phyloP scores from a whole-genome alignment of 2,113 vertebrate genomes.

The Drymodes brunneopygia region DNA sequence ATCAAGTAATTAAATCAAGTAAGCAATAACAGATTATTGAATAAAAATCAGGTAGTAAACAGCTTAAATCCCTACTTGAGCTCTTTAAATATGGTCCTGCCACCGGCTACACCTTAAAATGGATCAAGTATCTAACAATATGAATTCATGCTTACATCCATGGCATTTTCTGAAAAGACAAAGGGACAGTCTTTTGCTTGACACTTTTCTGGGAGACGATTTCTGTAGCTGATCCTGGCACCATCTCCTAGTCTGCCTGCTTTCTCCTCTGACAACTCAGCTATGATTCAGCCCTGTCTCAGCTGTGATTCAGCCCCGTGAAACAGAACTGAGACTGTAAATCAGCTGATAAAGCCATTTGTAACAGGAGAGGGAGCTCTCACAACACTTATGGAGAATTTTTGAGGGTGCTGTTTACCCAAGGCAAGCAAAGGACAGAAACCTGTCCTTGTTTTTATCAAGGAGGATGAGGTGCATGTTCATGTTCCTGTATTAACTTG shows the following conservation, averaged over 20 bases:
- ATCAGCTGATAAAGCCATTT: background rate
- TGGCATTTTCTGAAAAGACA: background rate
- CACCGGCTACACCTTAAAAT: background rate
- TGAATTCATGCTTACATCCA: background rate
- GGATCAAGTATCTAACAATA: background rate
- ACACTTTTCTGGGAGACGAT: background rate
- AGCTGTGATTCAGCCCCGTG: background rate
- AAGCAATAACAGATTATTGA: background rate
- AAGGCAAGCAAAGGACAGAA: background rate
- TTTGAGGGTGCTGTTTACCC: background rate
- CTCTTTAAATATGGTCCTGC: background rate
- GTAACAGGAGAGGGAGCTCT: conserved; percentile 53
- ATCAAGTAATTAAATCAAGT: background rate
- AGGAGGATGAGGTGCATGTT: background rate
- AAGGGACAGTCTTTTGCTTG: background rate
- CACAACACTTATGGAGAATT: background rate
- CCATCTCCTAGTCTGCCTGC: background rate
- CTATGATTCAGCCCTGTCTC: background rate
- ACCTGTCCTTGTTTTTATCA: background rate
- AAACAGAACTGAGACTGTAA: background rate
- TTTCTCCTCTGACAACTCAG: background rate
- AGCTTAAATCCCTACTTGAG: background rate
- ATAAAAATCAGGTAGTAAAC: background rate
- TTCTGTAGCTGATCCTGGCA: background rate
- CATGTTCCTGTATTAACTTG: background rate